Evolutionary conservation across 2,888 invertebrate genomes (phyloP).

Genomic region (Brachypalpus laphriformis): DNA sequence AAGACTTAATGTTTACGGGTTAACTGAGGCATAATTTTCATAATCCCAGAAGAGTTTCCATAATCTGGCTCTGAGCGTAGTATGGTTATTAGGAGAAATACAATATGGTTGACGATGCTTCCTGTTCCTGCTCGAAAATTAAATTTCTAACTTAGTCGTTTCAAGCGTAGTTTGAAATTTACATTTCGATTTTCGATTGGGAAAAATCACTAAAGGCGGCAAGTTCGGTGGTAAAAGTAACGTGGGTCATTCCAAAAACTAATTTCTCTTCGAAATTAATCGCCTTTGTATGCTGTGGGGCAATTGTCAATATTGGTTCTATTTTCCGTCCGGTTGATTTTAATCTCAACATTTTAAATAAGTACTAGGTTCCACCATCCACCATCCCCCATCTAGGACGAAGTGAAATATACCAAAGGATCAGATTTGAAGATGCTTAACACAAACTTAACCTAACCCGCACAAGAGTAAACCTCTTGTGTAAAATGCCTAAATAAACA

Average conservation of each 20-base stretch:
- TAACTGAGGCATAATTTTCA: no score
- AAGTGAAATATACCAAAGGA: slow-evolving; percentile 13
- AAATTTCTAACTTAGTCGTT: no score
- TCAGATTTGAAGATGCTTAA: slow-evolving; percentile 68
- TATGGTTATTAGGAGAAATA: no score
- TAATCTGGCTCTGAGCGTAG: no score
- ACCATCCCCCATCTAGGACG: no score
- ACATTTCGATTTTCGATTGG: neutral
- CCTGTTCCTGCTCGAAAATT: no score
- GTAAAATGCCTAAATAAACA: slow-evolving; percentile 72
- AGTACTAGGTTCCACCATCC: neutral
- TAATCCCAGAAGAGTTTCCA: no score
- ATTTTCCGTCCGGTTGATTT: slow-evolving; percentile 63
- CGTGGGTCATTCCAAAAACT: slow-evolving; percentile 26
- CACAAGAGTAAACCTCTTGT: slow-evolving; percentile 62
- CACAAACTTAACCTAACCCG: slow-evolving; percentile 67
- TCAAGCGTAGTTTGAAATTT: neutral
- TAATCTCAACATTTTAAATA: slow-evolving; percentile 60
- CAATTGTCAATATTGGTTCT: slow-evolving; percentile 67
- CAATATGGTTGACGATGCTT: no score
- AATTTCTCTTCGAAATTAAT: slow-evolving; percentile 57
- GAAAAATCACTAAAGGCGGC: no score
- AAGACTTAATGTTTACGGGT: no score
- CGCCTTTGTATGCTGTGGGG: slow-evolving; percentile 57
- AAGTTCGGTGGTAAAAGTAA: neutral